Evolutionary conservation across 1,140 invertebrate species (phyloP).

Genomic region (Anastrepha obliqua): DNA sequence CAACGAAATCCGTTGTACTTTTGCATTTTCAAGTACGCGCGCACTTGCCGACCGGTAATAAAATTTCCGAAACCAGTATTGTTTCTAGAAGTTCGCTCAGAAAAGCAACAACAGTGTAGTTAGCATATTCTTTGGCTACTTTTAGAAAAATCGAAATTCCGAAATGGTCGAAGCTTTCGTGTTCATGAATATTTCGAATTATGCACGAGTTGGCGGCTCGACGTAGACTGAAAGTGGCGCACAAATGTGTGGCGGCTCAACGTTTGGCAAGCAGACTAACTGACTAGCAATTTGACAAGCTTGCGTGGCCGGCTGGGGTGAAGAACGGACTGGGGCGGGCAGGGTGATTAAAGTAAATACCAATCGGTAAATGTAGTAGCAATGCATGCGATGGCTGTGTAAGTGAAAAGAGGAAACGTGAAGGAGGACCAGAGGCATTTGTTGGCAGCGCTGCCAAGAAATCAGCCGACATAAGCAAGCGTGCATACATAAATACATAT

Average conservation of each 20-base stretch:
- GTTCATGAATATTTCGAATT: conserved; percentile 11
- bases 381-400: background rate
- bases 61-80: background rate
- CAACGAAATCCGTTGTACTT: background rate
- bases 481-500: background rate
- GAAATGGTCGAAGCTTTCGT: background rate
- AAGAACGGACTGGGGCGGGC: too few species aligned
- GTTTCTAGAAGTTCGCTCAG: too few species aligned
- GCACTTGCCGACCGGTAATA: background rate
- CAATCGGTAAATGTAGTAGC: conserved; percentile 10
- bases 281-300: conserved; percentile 23
- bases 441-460: conserved; percentile 36
- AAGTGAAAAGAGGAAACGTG: background rate
- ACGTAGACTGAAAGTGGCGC: conserved; percentile 43
- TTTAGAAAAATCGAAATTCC: conserved; percentile 49
- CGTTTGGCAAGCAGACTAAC: conserved; percentile 18
- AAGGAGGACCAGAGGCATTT: background rate
- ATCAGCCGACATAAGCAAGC: background rate
- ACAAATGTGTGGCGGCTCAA: conserved; percentile 6
- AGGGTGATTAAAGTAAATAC: background rate
- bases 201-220: conserved; percentile 45
- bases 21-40: conserved; percentile 27
- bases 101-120: background rate
- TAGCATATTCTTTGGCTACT: background rate
- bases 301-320: background rate